Base-by-base conservation (phyloP, 2,888 invertebrate genomes). In the Malthinus seriepunctatus region DNA sequence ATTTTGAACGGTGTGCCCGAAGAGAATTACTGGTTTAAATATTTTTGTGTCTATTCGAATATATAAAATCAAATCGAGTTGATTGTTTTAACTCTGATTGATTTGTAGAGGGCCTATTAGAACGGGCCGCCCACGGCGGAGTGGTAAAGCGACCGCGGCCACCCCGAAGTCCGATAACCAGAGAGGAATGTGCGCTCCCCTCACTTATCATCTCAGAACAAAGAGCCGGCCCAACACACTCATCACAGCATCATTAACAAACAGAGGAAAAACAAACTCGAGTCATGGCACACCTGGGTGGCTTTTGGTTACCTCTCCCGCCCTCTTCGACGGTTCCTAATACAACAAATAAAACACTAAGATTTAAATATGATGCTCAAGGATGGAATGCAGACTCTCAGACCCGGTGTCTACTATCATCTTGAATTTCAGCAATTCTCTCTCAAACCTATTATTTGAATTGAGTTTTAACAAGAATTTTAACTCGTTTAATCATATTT, bases 221-320 rank as follows among this genome's bases (percentile, higher is more conserved):
- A 69, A 69, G 70, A 67, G 69, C 68, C 66, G 66, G 67, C 70
- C 68, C 66, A 68, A 73, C 72, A 72, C 76, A 76, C 78, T 76
- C 78, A 77, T 77, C 77, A 75, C 75, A 71, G 72, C 74, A 76
- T 76, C 77, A 77, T 78, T 77, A 78, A 78, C 76, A 77, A 76
- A 77, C 77, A 76, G 74, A 74, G 76, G 76, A 76, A 76, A 76
- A 77, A 76, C 76, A 76, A 76, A 76, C 76, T 74, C 73, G 64
- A 67, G 70, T 72, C 70, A 73, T 72, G 73, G 76, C 71, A 75
- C 77, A 77, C 77, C 77, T 77, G 77, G 77, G 77, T 77, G 77
- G 77, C 69, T 60, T 34, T 72, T 72, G 66, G 67, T 67, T 42
- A 67, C 56, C 59, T 53, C 51, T 55, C 64, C 63, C 47, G 56